Evolutionary conservation across 2,888 invertebrate species (phyloP).

Genomic region (Sinotaia quadrata): DNA sequence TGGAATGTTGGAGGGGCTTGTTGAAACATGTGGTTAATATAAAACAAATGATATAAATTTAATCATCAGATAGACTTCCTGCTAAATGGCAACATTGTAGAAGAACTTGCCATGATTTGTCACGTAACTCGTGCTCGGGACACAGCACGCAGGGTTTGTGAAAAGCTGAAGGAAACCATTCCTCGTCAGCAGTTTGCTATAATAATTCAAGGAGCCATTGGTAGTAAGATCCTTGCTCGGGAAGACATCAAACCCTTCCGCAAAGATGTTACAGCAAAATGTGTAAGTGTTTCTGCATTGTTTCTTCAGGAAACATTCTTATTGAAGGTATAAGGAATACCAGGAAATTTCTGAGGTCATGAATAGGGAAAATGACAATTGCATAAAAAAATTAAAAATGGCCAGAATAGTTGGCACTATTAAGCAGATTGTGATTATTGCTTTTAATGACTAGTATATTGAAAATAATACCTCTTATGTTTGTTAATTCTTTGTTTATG

Average conservation of each 20-base stretch:
- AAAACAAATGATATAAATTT: no score
- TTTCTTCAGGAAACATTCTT: no score
- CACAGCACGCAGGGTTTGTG: constrained; percentile 75
- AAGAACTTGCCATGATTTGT: constrained; percentile 88
- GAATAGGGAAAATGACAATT: no score
- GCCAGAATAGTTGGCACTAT: no score
- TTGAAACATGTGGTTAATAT: no score
- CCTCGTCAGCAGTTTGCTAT: constrained; percentile 89
- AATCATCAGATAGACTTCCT: constrained; percentile 80
- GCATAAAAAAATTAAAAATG: no score
- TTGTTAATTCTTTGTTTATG: no score
- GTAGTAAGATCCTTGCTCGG: constrained; percentile 85
- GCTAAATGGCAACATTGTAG: constrained; percentile 85
- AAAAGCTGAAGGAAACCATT: constrained; percentile 86
- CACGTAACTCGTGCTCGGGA: constrained; percentile 78
- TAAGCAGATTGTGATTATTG: no score
- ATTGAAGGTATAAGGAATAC: not conserved
- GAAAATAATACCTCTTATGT: no score
- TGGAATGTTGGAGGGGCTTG: no score
- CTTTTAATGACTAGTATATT: no score
- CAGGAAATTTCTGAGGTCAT: no score
- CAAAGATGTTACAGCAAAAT: constrained; percentile 94
- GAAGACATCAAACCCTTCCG: constrained; percentile 89
- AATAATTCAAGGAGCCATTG: constrained; percentile 87
- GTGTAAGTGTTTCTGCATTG: constrained; percentile 77